Conservation (phyloP, 2,113 vertebrate genomes). For the Entosphenus tridentatus region DNA sequence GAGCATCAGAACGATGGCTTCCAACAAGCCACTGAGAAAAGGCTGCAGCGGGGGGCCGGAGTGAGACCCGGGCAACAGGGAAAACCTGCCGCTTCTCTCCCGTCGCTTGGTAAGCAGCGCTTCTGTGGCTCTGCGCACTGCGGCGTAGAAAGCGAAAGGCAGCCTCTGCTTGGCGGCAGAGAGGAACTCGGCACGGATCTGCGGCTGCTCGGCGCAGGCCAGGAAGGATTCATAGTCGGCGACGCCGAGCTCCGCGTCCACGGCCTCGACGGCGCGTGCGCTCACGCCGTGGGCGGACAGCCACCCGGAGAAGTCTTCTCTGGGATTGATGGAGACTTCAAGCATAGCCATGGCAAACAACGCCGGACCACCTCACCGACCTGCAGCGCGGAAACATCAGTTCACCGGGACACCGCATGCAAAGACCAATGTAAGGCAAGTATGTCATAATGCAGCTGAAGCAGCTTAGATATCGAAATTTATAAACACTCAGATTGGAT, state of each 20-base stretch:
- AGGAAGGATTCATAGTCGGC: not conserved
- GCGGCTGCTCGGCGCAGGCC: conserved; percentile 1
- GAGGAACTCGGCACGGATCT: not conserved
- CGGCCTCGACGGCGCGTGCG: not conserved
- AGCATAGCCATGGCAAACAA: no score
- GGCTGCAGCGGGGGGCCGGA: conserved; percentile 1
- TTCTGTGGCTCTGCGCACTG: not conserved
- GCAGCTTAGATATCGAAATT: no score
- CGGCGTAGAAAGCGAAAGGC: conserved; percentile 2
- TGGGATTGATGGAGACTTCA: no score
- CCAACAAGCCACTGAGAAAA: not conserved
- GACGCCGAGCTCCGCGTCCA: conserved; percentile 1
- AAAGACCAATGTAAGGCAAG: no score
- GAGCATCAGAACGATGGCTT: not conserved
- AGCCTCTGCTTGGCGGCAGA: not conserved
- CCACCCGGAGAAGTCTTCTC: not conserved
- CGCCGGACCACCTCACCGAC: no score
- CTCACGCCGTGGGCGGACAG: not conserved
- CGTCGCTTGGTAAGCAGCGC: no score
- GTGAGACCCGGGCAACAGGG: not conserved
- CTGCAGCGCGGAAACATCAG: no score
- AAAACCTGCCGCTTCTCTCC: no score
- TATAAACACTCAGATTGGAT: no score
- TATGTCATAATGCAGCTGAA: no score
- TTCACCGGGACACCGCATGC: no score